These are phyloP conservation scores for Sternarchorhynchus goeldii DNA, from an alignment of 2,797 vertebrate species.

Conservation along the genomic window DNA sequence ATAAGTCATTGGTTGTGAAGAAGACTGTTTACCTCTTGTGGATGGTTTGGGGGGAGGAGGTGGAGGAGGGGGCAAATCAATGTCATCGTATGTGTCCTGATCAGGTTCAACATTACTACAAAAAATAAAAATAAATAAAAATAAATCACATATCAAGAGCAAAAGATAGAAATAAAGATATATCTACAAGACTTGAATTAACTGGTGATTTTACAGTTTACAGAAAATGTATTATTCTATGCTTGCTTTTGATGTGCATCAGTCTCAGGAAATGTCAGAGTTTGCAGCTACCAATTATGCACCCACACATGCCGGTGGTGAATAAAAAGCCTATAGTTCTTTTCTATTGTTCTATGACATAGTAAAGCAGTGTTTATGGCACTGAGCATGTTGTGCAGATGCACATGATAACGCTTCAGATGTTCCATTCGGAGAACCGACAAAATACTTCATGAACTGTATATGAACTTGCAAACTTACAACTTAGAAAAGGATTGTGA, in stretches of 20 bases:
- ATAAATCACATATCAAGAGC: not conserved
- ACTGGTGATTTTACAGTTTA: not conserved
- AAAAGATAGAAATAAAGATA: no score
- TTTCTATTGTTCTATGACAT: no score
- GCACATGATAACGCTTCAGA: no score
- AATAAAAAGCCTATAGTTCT: not conserved
- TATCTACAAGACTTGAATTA: not conserved
- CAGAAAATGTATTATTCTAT: not conserved
- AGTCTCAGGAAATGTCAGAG: conserved; percentile 10
- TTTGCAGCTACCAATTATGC: conserved; percentile 19
- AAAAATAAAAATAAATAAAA: conserved; percentile 5
- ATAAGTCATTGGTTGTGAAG: not conserved
- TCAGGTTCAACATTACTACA: conserved; percentile 38
- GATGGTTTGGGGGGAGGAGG: conserved; percentile 48
- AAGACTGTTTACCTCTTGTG: conserved; percentile 40
- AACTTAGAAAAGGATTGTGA: conserved; percentile 54
- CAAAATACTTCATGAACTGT: not conserved
- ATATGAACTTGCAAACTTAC: conserved; percentile 62
- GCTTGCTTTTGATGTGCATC: conserved; percentile 19
- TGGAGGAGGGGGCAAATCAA: conserved; percentile 54
- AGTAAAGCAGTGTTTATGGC: no score
- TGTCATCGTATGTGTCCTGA: conserved; percentile 61
- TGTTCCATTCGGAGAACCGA: not conserved
- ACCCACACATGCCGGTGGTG: conserved; percentile 1
- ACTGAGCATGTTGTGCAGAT: no score